Conservation (phyloP, 2,797 vertebrate genomes). For the Galago senegalensis region DNA sequence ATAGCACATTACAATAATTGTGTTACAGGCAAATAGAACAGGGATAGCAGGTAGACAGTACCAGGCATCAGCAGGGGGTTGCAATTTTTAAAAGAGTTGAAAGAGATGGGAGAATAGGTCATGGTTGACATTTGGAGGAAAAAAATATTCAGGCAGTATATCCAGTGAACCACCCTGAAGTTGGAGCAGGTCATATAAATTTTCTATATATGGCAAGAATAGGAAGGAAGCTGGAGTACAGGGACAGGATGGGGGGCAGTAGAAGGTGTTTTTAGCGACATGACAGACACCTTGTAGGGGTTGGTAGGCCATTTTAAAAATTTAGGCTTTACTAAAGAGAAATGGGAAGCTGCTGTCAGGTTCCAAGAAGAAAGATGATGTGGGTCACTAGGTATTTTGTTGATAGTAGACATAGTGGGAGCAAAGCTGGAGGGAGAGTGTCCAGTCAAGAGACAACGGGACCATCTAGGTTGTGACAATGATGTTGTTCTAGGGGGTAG, state of each 20-base stretch:
- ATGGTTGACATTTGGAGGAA: background rate
- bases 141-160: background rate
- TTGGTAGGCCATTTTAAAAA: background rate
- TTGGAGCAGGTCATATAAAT: too few species aligned
- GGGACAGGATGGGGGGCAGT: background rate
- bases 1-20: background rate
- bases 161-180: background rate
- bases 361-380: background rate
- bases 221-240: background rate
- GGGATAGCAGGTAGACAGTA: too few species aligned
- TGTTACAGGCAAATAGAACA: background rate
- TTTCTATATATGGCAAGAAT: background rate
- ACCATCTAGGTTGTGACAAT: background rate
- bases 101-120: background rate
- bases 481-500: background rate
- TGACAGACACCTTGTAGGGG: background rate
- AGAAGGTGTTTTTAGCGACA: background rate
- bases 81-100: background rate
- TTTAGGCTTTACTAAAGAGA: too few species aligned
- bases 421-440: background rate
- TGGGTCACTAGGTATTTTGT: too few species aligned
- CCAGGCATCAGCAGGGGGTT: background rate
- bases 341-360: background rate
- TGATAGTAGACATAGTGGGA: background rate
- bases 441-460: background rate